phyloP scores from a whole-genome alignment of 2,113 vertebrate species.

The Forbesichthys agassizii region DNA sequence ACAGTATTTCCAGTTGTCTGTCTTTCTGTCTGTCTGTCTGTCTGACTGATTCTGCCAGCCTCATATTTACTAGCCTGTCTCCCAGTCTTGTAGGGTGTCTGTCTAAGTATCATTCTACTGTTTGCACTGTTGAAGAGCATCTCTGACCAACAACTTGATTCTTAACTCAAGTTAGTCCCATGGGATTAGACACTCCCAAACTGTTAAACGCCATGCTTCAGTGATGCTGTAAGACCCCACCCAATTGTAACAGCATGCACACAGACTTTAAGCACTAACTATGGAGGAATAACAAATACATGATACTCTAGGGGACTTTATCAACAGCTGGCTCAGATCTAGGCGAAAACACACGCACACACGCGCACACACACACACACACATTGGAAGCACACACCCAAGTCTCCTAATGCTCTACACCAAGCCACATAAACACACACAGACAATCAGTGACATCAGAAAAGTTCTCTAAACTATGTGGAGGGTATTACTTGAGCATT shows the following conservation, averaged over 20 bases:
- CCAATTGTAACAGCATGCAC: constrained; percentile 40
- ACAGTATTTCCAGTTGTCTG: constrained; percentile 15
- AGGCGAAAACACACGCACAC: constrained; percentile 11
- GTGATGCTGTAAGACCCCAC: constrained; percentile 42
- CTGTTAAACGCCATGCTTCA: constrained; percentile 46
- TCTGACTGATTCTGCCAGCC: not conserved
- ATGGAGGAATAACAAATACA: constrained; percentile 40
- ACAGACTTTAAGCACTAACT: constrained; percentile 36
- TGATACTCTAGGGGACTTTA: constrained; percentile 43
- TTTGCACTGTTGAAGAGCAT: not conserved
- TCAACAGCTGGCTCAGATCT: constrained; percentile 66
- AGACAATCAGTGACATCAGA: constrained; percentile 12
- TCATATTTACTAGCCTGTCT: not conserved
- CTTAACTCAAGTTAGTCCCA: constrained; percentile 5
- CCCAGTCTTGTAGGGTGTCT: not conserved
- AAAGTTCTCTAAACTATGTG: constrained; percentile 22
- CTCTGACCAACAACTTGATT: not conserved
- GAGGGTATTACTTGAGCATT: not conserved
- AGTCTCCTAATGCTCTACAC: not conserved
- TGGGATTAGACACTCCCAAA: constrained; percentile 40
- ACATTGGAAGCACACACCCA: not conserved
- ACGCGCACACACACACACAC: constrained; percentile 18
- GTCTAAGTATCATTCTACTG: not conserved
- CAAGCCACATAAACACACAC: constrained; percentile 40
- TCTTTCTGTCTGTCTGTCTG: not conserved